Evolutionary conservation across 1,140 invertebrate species (phyloP).

Genomic region (Ruditapes philippinarum): DNA sequence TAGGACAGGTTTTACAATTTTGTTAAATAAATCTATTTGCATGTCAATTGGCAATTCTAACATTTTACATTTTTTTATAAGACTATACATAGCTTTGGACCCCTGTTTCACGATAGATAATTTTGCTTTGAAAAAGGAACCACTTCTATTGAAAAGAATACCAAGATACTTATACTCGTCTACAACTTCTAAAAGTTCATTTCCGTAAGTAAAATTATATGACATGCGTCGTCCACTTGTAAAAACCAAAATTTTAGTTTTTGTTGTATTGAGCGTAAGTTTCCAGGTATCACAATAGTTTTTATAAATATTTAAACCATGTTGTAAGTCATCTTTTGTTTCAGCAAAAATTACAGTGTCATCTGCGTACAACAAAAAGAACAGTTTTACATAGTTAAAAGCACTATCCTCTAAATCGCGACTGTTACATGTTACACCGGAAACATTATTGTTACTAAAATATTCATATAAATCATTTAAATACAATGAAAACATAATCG

Average conservation of each 20-base stretch:
- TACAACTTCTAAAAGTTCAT: too few relatives aligned
- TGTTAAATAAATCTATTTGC: constrained; percentile 49
- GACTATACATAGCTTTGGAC: too few relatives aligned
- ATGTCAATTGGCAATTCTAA: constrained; percentile 35
- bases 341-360: neutral
- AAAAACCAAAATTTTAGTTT: too few relatives aligned
- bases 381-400: neutral
- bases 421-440: neutral
- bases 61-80: too few relatives aligned
- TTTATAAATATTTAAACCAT: neutral
- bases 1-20: too few relatives aligned
- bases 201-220: neutral
- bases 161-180: too few relatives aligned
- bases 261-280: neutral
- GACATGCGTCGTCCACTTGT: too few relatives aligned
- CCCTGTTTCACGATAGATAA: too few relatives aligned
- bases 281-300: neutral
- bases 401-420: neutral
- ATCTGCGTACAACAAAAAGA: neutral
- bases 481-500: too few relatives aligned
- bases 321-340: neutral
- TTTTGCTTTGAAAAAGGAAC: too few relatives aligned
- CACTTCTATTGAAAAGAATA: neutral
- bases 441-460: neutral
- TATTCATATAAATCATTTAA: too few relatives aligned